Evolutionary conservation across 1,140 invertebrate species (phyloP).

Genomic region (Tetragnatha versicolor): DNA sequence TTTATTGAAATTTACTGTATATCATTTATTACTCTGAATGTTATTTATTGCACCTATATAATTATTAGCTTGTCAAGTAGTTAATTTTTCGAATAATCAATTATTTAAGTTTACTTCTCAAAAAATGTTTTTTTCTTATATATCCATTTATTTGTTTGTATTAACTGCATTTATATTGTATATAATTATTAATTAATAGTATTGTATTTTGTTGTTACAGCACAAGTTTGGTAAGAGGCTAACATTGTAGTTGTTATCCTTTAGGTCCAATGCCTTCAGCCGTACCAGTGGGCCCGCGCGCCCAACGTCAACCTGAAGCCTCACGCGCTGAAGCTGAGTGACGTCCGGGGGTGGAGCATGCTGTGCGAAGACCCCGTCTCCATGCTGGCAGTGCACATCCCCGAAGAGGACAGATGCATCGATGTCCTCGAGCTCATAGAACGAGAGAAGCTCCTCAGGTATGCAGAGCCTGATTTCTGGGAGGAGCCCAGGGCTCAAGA

Average conservation of each 20-base stretch:
- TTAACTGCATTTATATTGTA: no score
- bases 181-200: no score
- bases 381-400: slow-evolving; percentile 96
- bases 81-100: no score
- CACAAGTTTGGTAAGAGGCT: no score
- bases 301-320: slow-evolving; percentile 93
- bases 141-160: no score
- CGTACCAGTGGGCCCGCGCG: slow-evolving; percentile 95
- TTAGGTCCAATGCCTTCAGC: slow-evolving; percentile 85
- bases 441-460: slow-evolving; percentile 90
- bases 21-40: no score
- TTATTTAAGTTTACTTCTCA: neutral
- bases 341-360: slow-evolving; percentile 98
- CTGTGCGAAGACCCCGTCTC: slow-evolving; percentile 96
- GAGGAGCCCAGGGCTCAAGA: no score
- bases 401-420: slow-evolving; percentile 97
- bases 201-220: neutral
- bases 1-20: no score
- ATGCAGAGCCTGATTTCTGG: no score
- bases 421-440: slow-evolving; percentile 98
- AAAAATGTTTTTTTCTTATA: neutral
- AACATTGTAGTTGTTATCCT: no score
- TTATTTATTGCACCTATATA: no score
- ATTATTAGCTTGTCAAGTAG: no score
- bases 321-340: slow-evolving; percentile 95